phyloP scores from a whole-genome alignment of 2,113 vertebrate genomes.

The Eublepharis macularius region DNA sequence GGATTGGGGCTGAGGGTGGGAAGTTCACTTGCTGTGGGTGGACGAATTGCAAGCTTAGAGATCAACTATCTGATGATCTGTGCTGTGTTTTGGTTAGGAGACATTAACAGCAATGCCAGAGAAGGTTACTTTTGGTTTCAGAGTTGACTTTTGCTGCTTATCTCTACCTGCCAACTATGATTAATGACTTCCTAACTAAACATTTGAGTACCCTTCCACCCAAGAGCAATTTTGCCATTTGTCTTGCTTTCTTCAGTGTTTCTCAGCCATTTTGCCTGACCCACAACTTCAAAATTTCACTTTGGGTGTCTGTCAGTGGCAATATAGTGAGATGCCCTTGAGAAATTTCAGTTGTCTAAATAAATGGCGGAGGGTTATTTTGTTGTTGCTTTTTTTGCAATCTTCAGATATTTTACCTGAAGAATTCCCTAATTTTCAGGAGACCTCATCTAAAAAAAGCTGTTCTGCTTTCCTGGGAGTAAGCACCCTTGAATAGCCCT shows the following conservation, averaged over 20 bases:
- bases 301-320: background rate
- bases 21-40: too few relatives aligned
- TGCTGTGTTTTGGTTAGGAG: background rate
- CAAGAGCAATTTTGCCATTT: too few relatives aligned
- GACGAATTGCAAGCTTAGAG: too few relatives aligned
- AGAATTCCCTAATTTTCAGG: background rate
- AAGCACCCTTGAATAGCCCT: too few relatives aligned
- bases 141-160: background rate
- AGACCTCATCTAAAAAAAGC: background rate
- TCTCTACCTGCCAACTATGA: background rate
- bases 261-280: background rate
- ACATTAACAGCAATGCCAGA: background rate
- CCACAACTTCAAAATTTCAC: background rate
- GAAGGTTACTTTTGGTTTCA: accelerated
- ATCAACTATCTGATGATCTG: background rate
- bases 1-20: too few relatives aligned
- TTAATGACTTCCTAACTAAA: background rate
- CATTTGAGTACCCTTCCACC: too few relatives aligned
- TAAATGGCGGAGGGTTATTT: too few relatives aligned
- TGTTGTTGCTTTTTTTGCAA: background rate
- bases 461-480: too few relatives aligned
- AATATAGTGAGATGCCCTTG: background rate
- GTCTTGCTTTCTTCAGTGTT: background rate
- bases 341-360: background rate
- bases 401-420: background rate